Percentiles rank a stretch among this genome's conserved stretches.
phyloP scores from a whole-genome alignment of 1,140 invertebrate genomes.

The Pogonognathellus flavescens region DNA sequence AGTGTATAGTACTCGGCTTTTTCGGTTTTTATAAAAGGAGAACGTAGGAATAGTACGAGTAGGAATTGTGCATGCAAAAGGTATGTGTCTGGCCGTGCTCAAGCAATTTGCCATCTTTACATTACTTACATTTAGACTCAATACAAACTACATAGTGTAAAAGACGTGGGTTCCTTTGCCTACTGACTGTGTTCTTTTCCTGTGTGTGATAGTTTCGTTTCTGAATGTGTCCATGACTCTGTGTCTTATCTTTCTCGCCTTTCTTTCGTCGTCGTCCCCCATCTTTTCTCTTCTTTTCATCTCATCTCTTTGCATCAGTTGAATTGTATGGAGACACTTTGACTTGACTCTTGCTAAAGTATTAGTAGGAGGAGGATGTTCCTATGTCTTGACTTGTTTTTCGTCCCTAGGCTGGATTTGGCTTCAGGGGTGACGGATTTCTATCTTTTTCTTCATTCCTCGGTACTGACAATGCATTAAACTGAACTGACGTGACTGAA shows the following conservation, averaged over 20 bases:
- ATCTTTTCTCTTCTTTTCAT: conserved; percentile 14
- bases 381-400: neutral
- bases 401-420: neutral
- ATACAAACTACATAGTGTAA: neutral
- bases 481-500: neutral
- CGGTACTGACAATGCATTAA: neutral
- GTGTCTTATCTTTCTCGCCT: conserved; percentile 40
- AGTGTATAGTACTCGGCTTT: neutral
- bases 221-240: neutral
- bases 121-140: conserved; percentile 6
- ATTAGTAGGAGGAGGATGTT: too few relatives aligned
- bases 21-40: neutral
- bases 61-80: neutral
- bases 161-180: neutral
- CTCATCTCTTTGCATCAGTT: conserved; percentile 17
- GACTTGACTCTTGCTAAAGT: neutral
- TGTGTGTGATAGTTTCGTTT: neutral
- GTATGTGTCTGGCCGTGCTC: conserved; percentile 4
- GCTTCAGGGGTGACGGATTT: conserved; percentile 7
- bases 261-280: conserved; percentile 4
- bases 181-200: neutral
- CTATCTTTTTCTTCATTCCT: conserved; percentile 31
- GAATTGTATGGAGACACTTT: conserved; percentile 29
- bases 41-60: neutral
- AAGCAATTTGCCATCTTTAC: conserved; percentile 38